phyloP scores from a whole-genome alignment of 2,113 vertebrate species.

The Gymnorhina tibicen region DNA sequence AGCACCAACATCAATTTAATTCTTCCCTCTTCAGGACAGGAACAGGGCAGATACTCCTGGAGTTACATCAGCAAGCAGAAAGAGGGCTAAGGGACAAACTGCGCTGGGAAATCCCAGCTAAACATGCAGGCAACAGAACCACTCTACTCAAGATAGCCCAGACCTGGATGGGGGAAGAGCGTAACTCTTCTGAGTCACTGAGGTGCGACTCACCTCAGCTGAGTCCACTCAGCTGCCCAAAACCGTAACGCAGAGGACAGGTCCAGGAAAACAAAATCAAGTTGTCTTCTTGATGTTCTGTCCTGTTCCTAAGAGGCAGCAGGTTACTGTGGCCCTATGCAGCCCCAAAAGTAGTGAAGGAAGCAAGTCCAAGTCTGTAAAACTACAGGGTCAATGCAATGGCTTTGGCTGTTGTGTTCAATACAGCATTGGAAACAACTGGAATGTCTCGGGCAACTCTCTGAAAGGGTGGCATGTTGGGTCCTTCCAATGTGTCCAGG shows the following conservation, averaged over 20 bases:
- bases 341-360: slow-evolving; percentile 22
- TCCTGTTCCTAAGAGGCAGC: slow-evolving; percentile 39
- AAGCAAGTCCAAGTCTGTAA: slow-evolving; percentile 58
- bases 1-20: slow-evolving; percentile 69
- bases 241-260: not conserved
- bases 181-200: not conserved
- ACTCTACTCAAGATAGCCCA: slow-evolving; percentile 4
- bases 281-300: slow-evolving; percentile 1
- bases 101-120: slow-evolving; percentile 36
- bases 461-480: slow-evolving; percentile 85
- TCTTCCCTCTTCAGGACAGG: slow-evolving; percentile 49
- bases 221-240: not conserved
- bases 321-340: not conserved
- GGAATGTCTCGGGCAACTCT: slow-evolving; percentile 90
- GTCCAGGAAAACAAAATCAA: slow-evolving; percentile 11
- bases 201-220: not conserved
- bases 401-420: slow-evolving; percentile 80
- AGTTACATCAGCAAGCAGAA: slow-evolving; percentile 42
- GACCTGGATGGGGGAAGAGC: not conserved
- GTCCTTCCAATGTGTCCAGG: slow-evolving; percentile 88
- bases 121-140: slow-evolving; percentile 20
- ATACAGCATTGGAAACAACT: slow-evolving; percentile 51
- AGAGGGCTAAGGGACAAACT: not conserved
- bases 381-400: slow-evolving; percentile 66
- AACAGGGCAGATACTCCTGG: slow-evolving; percentile 30